These are phyloP conservation scores for Suncus etruscus DNA, from an alignment of 2,113 vertebrate species.

Conservation along the genomic window DNA sequence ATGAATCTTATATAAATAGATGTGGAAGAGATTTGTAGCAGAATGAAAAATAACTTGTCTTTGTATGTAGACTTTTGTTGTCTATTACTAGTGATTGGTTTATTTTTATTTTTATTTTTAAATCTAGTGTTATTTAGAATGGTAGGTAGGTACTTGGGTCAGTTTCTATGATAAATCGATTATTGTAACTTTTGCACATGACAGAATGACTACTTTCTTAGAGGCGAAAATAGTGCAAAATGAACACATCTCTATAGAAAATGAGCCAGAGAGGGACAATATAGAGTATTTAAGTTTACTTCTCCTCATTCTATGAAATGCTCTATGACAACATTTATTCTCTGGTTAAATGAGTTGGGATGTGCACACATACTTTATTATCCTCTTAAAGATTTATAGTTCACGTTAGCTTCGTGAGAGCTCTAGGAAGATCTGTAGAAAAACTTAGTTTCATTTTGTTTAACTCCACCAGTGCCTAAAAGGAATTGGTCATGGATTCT, in stretches of 20 bases:
- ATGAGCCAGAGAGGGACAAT: conserved; percentile 13
- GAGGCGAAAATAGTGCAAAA: neutral
- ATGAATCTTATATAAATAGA: conserved; percentile 66
- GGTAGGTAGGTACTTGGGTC: conserved; percentile 37
- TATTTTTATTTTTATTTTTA: neutral
- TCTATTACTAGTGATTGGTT: conserved; percentile 16
- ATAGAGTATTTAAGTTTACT: neutral
- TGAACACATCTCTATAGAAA: neutral
- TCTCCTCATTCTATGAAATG: conserved; percentile 3
- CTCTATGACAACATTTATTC: conserved; percentile 40
- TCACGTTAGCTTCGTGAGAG: conserved; percentile 56
- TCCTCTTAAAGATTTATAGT: conserved; percentile 67
- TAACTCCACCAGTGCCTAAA: conserved; percentile 66
- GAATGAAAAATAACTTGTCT: conserved; percentile 70
- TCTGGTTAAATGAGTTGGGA: conserved; percentile 53
- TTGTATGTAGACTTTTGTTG: conserved; percentile 43
- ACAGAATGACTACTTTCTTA: conserved; percentile 41
- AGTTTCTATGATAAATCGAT: conserved; percentile 65
- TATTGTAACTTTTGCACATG: conserved; percentile 11
- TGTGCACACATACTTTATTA: conserved; percentile 58
- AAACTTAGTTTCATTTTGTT: conserved; percentile 72
- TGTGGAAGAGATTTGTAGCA: conserved; percentile 63
- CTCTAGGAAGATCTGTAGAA: conserved; percentile 60
- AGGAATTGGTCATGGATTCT: conserved; percentile 73
- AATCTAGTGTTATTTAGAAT: conserved; percentile 47